These are phyloP conservation scores for Pteronotus mesoamericanus DNA, from an alignment of 2,797 vertebrate species.

Conservation along the genomic window DNA sequence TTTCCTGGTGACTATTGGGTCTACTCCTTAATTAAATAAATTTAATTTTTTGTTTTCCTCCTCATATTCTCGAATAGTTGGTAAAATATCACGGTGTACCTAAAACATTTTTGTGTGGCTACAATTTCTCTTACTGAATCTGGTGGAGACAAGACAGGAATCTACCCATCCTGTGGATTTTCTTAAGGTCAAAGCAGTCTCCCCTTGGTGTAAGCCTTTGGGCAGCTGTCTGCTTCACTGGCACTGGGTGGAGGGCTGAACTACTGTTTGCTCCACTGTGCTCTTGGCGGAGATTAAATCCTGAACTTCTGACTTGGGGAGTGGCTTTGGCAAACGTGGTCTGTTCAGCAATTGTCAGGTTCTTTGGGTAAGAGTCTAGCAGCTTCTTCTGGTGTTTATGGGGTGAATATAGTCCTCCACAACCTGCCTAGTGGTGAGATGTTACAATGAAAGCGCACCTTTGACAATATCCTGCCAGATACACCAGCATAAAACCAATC, in stretches of 20 bases:
- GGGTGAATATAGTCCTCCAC: no score
- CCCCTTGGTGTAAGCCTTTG: neutral
- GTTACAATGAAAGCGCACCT: neutral
- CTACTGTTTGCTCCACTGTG: neutral
- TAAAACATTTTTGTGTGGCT: neutral
- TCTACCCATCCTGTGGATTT: neutral
- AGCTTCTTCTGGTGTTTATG: neutral
- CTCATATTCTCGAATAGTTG: neutral
- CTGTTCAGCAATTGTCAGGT: neutral
- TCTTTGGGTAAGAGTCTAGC: neutral
- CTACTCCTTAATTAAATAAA: neutral
- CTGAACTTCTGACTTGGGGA: neutral
- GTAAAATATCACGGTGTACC: neutral
- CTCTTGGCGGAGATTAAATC: neutral
- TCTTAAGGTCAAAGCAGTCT: neutral
- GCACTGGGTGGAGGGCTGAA: neutral
- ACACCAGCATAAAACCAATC: neutral
- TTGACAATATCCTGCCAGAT: neutral
- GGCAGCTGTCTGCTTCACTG: neutral
- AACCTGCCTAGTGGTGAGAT: neutral
- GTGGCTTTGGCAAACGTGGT: neutral
- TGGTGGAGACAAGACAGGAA: neutral
- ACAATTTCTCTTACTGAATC: neutral
- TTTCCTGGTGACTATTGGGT: neutral
- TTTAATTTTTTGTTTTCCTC: neutral